phyloP scores from a whole-genome alignment of 2,888 invertebrate genomes.

The Sussaba pulchella region DNA sequence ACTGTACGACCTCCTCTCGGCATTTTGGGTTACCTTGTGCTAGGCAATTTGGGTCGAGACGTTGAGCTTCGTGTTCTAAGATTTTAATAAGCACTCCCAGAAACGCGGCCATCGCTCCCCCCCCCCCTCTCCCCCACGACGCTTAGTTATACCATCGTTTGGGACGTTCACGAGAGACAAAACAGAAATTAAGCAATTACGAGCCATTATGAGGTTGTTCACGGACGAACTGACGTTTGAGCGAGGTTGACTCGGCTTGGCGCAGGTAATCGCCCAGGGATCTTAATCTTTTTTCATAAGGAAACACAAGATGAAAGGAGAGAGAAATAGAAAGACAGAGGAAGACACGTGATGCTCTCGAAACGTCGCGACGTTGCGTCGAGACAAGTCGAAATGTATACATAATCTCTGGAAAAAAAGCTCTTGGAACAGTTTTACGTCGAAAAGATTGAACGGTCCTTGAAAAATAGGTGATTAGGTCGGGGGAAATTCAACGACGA shows the following conservation, averaged over 20 bases:
- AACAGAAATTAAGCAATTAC: constrained; percentile 81
- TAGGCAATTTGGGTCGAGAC: constrained; percentile 57
- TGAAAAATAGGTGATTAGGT: too few relatives aligned
- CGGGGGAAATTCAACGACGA: too few relatives aligned
- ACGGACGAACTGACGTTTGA: constrained; percentile 62
- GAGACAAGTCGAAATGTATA: too few relatives aligned
- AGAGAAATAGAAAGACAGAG: not conserved
- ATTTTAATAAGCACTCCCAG: constrained; percentile 71
- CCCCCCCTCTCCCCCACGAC: constrained; percentile 17
- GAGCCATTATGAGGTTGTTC: constrained; percentile 75
- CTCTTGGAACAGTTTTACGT: too few relatives aligned
- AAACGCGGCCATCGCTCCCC: constrained; percentile 1
- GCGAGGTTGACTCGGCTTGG: constrained; percentile 26
- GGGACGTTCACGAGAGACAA: constrained; percentile 59
- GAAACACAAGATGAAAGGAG: not conserved
- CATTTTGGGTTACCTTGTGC: constrained; percentile 62
- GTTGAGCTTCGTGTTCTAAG: constrained; percentile 50
- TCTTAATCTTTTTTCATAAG: constrained; percentile 12
- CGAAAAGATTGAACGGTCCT: too few relatives aligned
- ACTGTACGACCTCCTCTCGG: constrained; percentile 29
- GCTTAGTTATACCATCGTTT: constrained; percentile 1
- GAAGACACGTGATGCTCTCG: not conserved
- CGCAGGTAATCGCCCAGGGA: constrained; percentile 37
- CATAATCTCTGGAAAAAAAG: too few relatives aligned
- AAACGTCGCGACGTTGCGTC: not conserved